Evolutionary conservation across 2,113 vertebrate genomes (phyloP).

Genomic region (Onychorhynchus coronatus): DNA sequence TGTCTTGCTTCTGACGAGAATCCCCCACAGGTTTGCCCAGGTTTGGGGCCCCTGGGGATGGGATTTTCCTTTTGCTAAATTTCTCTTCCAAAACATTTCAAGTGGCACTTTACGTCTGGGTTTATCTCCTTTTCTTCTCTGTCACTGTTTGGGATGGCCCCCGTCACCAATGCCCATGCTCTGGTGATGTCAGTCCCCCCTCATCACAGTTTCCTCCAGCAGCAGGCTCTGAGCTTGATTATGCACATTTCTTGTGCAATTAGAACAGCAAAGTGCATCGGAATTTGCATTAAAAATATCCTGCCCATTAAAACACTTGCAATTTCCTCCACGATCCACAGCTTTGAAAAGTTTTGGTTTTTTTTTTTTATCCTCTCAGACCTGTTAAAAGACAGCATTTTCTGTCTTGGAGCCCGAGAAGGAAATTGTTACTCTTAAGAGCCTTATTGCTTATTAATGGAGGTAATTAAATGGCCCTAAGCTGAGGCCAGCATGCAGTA

Average conservation of each 20-base stretch:
- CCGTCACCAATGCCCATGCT: accelerated
- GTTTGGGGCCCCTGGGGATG: background rate
- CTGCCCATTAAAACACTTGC: background rate
- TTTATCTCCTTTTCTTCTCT: background rate
- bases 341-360: background rate
- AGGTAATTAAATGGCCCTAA: constrained; percentile 24
- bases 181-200: background rate
- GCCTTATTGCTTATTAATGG: constrained; percentile 32
- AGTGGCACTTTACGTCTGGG: background rate
- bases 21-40: background rate
- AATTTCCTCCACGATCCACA: background rate
- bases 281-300: background rate
- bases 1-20: background rate
- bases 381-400: background rate
- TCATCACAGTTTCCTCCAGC: background rate
- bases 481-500: background rate
- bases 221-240: background rate
- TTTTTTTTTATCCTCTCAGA: background rate
- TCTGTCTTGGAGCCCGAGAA: background rate
- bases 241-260: background rate
- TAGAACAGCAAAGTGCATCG: background rate
- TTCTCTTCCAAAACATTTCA: background rate
- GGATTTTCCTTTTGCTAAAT: background rate
- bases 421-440: constrained; percentile 2
- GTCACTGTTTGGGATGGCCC: background rate